Evolutionary conservation across 2,888 invertebrate genomes (phyloP).

Genomic region (Diploptera punctata): DNA sequence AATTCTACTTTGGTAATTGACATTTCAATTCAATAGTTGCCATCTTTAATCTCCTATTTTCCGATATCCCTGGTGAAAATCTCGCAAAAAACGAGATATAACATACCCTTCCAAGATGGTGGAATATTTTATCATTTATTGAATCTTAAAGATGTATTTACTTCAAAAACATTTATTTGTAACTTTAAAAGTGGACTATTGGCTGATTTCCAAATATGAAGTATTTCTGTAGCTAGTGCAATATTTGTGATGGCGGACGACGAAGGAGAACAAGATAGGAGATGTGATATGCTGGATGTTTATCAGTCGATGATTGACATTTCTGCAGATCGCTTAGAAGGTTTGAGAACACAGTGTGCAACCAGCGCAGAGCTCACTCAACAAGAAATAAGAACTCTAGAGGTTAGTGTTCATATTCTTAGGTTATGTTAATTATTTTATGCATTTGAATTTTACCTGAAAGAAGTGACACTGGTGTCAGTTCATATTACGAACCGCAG

Average conservation of each 20-base stretch:
- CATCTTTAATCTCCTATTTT: conserved; percentile 11
- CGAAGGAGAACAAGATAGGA: conserved; percentile 73
- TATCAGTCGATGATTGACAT: conserved; percentile 97
- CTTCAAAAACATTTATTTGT: conserved; percentile 21
- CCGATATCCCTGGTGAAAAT: conserved; percentile 18
- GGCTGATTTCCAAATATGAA: conserved; percentile 27
- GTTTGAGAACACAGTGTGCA: conserved; percentile 91
- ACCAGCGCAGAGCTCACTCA: conserved; percentile 93
- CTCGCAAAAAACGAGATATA: conserved; percentile 22
- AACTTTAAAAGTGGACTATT: conserved; percentile 21
- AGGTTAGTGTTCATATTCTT: conserved; percentile 71
- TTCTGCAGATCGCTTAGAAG: conserved; percentile 91
- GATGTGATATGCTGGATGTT: conserved; percentile 69
- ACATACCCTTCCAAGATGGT: conserved; percentile 32
- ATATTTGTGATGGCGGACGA: conserved; percentile 70
- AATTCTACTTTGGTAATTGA: too few species aligned
- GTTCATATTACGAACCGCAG: too few species aligned
- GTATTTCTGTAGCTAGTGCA: conserved; percentile 18
- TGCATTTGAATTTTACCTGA: too few species aligned
- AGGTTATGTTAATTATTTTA: too few species aligned
- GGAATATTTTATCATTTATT: not conserved
- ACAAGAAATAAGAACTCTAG: conserved; percentile 93
- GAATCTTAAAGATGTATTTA: conserved; percentile 33
- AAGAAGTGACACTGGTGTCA: too few species aligned
- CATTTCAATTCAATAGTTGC: not conserved